Evolutionary conservation across 2,113 vertebrate species (phyloP).

Genomic region (Puffinus mauretanicus): DNA sequence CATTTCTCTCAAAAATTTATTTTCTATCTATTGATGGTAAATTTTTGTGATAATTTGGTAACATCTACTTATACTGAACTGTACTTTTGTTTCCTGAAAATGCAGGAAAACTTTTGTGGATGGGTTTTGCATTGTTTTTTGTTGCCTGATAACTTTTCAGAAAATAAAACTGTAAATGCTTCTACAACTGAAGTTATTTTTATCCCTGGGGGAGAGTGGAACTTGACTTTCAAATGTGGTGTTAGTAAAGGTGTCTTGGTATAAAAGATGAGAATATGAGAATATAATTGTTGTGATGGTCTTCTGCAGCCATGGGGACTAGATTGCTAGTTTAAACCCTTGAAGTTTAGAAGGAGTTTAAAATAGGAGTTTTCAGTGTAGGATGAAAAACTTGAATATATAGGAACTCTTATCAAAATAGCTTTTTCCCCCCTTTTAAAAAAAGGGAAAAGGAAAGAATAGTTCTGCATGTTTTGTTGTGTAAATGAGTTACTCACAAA

Average conservation of each 20-base stretch:
- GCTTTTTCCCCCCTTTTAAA: neutral
- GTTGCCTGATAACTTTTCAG: neutral
- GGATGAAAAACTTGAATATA: neutral
- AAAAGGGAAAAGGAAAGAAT: neutral
- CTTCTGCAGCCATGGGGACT: neutral
- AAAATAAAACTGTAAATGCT: neutral
- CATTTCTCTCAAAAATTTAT: neutral
- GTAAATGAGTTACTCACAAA: conserved; percentile 40
- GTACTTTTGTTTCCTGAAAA: neutral
- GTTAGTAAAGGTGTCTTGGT: neutral
- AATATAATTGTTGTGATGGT: neutral
- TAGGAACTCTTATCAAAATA: neutral
- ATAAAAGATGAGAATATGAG: neutral
- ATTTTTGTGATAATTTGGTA: neutral
- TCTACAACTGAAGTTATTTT: neutral
- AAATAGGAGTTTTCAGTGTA: neutral
- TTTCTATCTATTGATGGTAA: neutral
- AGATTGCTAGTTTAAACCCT: neutral
- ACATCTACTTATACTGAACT: neutral
- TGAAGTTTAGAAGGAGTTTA: neutral
- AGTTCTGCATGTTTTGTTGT: conserved; percentile 33
- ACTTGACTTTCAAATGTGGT: conserved; percentile 5
- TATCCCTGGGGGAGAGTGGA: neutral
- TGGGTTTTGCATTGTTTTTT: neutral
- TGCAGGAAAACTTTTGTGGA: neutral